Percentiles rank a stretch among this genome's conserved stretches.
phyloP scores from a whole-genome alignment of 1,140 invertebrate genomes.

The Maniola jurtina region DNA sequence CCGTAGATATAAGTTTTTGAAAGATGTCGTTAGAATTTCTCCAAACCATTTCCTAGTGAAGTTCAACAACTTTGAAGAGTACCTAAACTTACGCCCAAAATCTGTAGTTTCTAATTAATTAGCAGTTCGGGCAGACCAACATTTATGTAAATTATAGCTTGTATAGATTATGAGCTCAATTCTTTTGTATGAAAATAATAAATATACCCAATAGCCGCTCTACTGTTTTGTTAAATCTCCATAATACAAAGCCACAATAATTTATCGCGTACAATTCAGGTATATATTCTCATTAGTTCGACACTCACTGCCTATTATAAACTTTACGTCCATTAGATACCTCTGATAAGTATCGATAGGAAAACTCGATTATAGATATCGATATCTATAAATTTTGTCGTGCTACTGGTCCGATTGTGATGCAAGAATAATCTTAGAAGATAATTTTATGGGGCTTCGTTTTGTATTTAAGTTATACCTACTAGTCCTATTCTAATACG shows the following conservation, averaged over 20 bases:
- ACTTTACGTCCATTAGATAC: constrained; percentile 62
- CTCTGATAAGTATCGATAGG: constrained; percentile 58
- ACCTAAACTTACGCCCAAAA: too few relatives aligned
- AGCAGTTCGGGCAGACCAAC: too few relatives aligned
- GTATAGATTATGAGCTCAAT: too few relatives aligned
- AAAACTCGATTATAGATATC: constrained; percentile 63
- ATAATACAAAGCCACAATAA: constrained; percentile 49
- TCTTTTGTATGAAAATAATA: background rate
- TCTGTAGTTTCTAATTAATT: too few relatives aligned
- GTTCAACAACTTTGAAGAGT: too few relatives aligned
- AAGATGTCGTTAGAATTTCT: too few relatives aligned
- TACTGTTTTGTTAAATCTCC: background rate
- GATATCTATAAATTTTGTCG: constrained; percentile 52
- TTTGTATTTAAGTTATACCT: constrained; percentile 2
- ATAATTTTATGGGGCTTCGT: background rate
- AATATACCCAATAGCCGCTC: background rate
- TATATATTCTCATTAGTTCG: constrained; percentile 75
- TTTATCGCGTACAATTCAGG: constrained; percentile 61
- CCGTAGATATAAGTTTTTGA: too few relatives aligned
- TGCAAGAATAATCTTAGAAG: background rate
- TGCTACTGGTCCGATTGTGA: constrained; percentile 42
- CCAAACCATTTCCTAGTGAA: too few relatives aligned
- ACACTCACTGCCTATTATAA: constrained; percentile 69
- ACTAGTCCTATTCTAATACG: background rate
- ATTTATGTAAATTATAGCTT: too few relatives aligned